Base-by-base conservation (phyloP, 2,888 invertebrate genomes). In the Ormia ochracea region DNA sequence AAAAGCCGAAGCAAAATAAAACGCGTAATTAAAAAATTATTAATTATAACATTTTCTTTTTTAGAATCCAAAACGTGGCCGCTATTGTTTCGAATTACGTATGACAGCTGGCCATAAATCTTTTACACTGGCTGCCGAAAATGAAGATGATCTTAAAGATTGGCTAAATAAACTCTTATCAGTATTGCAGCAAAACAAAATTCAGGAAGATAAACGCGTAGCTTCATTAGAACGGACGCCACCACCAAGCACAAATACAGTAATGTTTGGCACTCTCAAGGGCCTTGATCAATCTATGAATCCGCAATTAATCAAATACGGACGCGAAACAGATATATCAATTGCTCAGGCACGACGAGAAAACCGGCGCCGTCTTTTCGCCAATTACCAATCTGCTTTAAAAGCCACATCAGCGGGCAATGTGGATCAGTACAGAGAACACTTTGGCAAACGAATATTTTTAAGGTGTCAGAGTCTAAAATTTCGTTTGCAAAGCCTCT, bases 271-370 rank as follows among this genome's bases (percentile, higher is more conserved):
- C 4, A 96, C 96, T 0, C 90, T 96, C 0, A 96, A 96, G 87
- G 96, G 96, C 0, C 91, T 96, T 50, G 97, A 97, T 85, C 96
- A 96, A 87, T 96, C 96, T 85, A 95, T 97, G 93, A 97, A 97
- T 90, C 97, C 97, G 0, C 95, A 96, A 84, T 90, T 97, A 66
- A 95, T 96, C 88, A 94, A 95, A 88, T 98, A 97, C 88, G 95
- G 96, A 0, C 92, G 96, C 36, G 97, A 98, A 91, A 97, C 97
- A 0, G 97, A 97, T 85, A 92, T 94, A 82, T 95, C 96, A 21
- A 95, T 97, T 85, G 94, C 96, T 19, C 92, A 93, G 78, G 93
- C 95, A 0, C 91, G 97, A 54, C 93, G 93, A 84, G 97, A 97
- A 86, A 93, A 93, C 84, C 92, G 97, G 69, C 93, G 94, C 80